Conservation (phyloP, 2,113 vertebrate genomes). For the Canis aureus region DNA sequence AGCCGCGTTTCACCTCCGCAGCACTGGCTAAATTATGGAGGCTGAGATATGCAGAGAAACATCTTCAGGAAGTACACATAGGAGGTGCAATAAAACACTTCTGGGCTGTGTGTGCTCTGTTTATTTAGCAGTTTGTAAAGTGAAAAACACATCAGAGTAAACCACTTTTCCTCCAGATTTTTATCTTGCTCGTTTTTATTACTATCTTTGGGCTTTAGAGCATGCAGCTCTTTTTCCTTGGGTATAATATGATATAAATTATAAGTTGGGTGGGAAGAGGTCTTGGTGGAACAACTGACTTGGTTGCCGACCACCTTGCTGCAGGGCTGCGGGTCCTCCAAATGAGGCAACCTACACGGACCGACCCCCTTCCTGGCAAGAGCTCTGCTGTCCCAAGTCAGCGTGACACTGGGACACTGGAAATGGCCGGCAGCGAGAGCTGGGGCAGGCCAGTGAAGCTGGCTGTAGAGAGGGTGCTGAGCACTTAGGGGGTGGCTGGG, state of each 20-base stretch:
- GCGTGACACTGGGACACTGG: fast-evolving
- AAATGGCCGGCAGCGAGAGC: fast-evolving
- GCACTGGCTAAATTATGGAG: constrained; percentile 43
- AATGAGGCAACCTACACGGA: too few relatives aligned
- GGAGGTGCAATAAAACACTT: constrained; percentile 9
- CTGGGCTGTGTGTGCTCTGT: background rate
- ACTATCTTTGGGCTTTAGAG: constrained; percentile 18
- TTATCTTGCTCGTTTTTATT: constrained; percentile 42
- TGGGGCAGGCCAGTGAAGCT: fast-evolving
- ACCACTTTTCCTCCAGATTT: constrained; percentile 22
- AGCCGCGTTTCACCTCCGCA: background rate
- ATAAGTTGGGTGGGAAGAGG: background rate
- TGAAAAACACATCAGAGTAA: background rate
- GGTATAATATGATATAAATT: background rate
- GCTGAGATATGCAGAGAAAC: constrained; percentile 28
- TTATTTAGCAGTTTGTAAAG: constrained; percentile 27
- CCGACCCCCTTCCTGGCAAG: background rate
- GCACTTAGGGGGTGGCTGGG: background rate
- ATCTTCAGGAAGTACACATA: constrained; percentile 19
- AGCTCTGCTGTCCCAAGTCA: background rate
- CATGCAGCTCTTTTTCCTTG: background rate
- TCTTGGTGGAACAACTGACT: background rate
- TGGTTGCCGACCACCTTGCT: fast-evolving
- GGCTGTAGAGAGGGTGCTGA: background rate
- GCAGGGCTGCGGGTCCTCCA: background rate